Base-by-base conservation (phyloP, 2,113 vertebrate genomes). In the Todiramphus chloris region DNA sequence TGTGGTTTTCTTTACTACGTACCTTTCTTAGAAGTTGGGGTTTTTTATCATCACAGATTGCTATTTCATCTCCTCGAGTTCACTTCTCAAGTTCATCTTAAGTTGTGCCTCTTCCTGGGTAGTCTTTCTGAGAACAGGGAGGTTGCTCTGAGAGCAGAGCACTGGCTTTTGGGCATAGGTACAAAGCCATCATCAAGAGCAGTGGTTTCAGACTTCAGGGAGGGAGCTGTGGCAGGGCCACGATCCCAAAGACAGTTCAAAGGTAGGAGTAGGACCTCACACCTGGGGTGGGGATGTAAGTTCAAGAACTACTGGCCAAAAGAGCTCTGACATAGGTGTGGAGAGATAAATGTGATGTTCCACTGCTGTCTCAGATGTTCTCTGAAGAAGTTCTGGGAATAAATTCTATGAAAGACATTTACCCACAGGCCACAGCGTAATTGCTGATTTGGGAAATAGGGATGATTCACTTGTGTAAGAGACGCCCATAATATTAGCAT, bases 381-480 rank as follows among this genome's bases (percentile, higher is more conserved):
- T 95, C 39, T 11, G 92, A 82, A 96, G 69, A 95, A 92, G 70
- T 95, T 83, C 92, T 96, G 88, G 50, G 81, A 94, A 89, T 92
- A 76, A 91, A 90, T 97, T 86, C 92, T 91, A 14, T 79, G 83
- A 96, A 97, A 97, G 96, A 88, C 87, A 95, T 94, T 97, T 76
- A 97, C 82, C 95, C 83, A 67, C 39, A 66, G 95, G 97, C 93
- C 91, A 97, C 7, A 56, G 63, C 1, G 5, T 89, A 97, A 96
- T 97, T 95, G 91, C 95, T 97, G 96, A 97, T 97, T 96, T 96
- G 90, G 94, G 89, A 94, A 93, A 78, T 55, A 74, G 46, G 59
- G 75, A 82, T 95, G 93, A 97, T 80, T 97, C 97, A 97, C 88
- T 76, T 76, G 83, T 89, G 77, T 91, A 86, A 93, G 87, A 97